Evolutionary conservation across 2,113 vertebrate species (phyloP), one percentile per base, ranked within the genome.

Genomic region (Cochlearius cochlearius): DNA sequence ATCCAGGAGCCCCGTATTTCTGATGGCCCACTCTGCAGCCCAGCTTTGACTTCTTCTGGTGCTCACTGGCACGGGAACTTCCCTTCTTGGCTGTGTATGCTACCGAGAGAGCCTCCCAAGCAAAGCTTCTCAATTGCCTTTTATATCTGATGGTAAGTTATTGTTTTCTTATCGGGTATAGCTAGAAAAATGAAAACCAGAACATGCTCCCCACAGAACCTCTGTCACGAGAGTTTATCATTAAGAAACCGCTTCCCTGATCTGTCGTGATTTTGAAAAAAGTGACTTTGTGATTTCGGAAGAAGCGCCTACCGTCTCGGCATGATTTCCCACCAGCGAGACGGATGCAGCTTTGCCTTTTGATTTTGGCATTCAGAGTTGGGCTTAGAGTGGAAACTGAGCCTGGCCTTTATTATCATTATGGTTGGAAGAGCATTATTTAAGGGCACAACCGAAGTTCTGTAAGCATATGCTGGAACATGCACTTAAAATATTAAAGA

Each of bases 31-130:
- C 39, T 79, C n/a, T 56, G 64, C 66, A 88, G 64, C 64, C 76
- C 71, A 29, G 59, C n/a, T 86, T 55, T 93, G 72, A 22, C 36
- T 60, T 21, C 50, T 45, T n/a, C 50, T 63, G 50, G 11, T n/a
- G 39, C 38, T 60, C 2, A 10, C 52, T 56, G 79, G 43, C n/a
- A 16, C 4, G 12, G 59, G 60, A 56, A 29, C 17, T 1, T 78
- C 17, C 36, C 49, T 60, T 56, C 71, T 47, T 36, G 47, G 16
- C 25, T 34, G n/a, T 36, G 10, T 21, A 9, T 19, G 53, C 76
- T 66, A 9, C 63, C 0, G 0, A 38, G 47, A 53, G 26, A 5
- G 23, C 47, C 43, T 56, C 26, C 0, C 4, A 9, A 10, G 45
- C 2, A 1, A 39, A 56, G 52, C 12, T 62, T 86, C 69, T 32